phyloP scores from a whole-genome alignment of 2,888 invertebrate species.

The Lasioglossum calceatum region DNA sequence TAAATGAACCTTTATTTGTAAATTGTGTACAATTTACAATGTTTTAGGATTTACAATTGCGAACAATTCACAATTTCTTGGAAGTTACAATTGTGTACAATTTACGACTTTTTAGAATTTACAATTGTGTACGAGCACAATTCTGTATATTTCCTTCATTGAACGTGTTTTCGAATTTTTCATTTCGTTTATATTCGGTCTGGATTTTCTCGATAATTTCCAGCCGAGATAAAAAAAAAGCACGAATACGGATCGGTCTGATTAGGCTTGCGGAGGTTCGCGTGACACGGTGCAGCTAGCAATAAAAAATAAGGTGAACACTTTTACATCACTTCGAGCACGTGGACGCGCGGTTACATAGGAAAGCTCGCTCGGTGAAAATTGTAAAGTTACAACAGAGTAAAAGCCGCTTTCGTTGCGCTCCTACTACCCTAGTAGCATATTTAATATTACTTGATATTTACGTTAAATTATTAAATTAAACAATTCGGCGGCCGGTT shows the following conservation, averaged over 20 bases:
- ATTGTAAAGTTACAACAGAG: constrained; percentile 70
- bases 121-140: too few relatives aligned
- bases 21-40: too few relatives aligned
- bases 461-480: constrained; percentile 73
- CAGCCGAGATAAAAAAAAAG: neutral
- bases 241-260: neutral
- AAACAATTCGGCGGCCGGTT: constrained; percentile 65
- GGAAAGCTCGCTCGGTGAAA: constrained; percentile 68
- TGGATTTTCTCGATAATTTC: neutral
- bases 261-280: neutral
- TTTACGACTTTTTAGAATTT: too few relatives aligned
- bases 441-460: constrained; percentile 72
- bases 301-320: neutral
- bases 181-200: too few relatives aligned
- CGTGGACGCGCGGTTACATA: constrained; percentile 2
- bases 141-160: too few relatives aligned
- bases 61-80: too few relatives aligned
- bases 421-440: constrained; percentile 68
- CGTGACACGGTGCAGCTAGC: neutral
- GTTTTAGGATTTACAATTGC: too few relatives aligned
- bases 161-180: too few relatives aligned
- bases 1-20: too few relatives aligned
- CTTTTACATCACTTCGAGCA: neutral
- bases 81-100: too few relatives aligned
- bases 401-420: constrained; percentile 60